Conservation (phyloP, 2,113 vertebrate species). For the Aegotheles bennettii region DNA sequence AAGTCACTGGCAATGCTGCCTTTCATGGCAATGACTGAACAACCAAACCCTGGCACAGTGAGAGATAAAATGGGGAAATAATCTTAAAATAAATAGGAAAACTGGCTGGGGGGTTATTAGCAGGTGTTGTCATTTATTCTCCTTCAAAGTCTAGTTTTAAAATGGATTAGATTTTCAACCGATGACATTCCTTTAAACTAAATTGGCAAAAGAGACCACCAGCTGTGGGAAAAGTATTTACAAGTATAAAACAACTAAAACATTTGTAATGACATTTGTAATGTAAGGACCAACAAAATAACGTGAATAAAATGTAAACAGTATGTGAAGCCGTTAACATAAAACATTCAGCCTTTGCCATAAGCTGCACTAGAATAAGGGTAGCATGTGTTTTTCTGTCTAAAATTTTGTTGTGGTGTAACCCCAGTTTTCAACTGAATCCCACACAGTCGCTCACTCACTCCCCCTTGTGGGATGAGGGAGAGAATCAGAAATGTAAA, state of each 20-base stretch:
- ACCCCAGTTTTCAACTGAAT: no score
- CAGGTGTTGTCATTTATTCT: neutral
- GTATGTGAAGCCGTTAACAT: neutral
- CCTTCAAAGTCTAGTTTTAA: neutral
- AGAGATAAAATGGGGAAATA: neutral
- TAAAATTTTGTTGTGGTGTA: neutral
- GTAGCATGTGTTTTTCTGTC: neutral
- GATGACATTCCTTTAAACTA: neutral
- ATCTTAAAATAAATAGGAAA: neutral
- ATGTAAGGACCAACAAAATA: slow-evolving; percentile 2
- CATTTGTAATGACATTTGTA: neutral
- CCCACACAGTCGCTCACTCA: no score
- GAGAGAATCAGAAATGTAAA: no score
- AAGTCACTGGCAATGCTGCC: neutral
- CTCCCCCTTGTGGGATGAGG: no score
- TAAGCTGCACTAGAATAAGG: neutral
- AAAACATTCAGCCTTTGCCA: neutral
- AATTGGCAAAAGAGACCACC: neutral
- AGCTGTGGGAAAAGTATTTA: neutral
- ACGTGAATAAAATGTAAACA: neutral
- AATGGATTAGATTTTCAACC: slow-evolving; percentile 9
- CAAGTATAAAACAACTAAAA: neutral
- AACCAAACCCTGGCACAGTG: neutral
- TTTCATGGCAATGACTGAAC: neutral
- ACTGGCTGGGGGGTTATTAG: neutral